These are phyloP conservation scores for Hypomesus transpacificus DNA, from an alignment of 2,113 vertebrate species.

Conservation along the genomic window DNA sequence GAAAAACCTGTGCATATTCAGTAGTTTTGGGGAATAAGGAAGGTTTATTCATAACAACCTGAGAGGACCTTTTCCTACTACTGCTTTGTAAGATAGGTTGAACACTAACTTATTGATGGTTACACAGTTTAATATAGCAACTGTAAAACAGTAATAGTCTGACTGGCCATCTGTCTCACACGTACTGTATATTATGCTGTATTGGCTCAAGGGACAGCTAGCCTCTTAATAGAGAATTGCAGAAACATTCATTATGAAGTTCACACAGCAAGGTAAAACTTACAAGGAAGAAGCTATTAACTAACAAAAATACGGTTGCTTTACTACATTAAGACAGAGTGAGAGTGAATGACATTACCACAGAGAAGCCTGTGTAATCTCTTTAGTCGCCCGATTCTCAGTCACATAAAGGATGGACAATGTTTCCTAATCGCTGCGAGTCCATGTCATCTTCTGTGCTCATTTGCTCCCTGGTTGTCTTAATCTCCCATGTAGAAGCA, in stretches of 20 bases:
- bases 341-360: background rate
- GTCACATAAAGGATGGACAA: constrained; percentile 25
- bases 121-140: background rate
- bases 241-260: background rate
- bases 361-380: background rate
- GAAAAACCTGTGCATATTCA: background rate
- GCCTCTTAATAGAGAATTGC: too few relatives aligned
- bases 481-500: constrained; percentile 53
- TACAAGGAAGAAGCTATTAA: background rate
- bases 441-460: constrained; percentile 34
- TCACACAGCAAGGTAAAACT: background rate
- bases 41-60: background rate
- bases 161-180: too few relatives aligned
- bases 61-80: background rate
- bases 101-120: background rate
- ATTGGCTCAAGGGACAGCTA: background rate
- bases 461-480: constrained; percentile 40
- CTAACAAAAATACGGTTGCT: background rate
- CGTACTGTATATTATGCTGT: background rate
- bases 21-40: too few relatives aligned
- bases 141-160: background rate
- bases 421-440: constrained; percentile 6
- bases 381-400: background rate
- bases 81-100: background rate
- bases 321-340: background rate